Evolutionary conservation across 2,113 vertebrate genomes (phyloP), one percentile per base, ranked within the genome.

Genomic region (Halichoerus grypus): DNA sequence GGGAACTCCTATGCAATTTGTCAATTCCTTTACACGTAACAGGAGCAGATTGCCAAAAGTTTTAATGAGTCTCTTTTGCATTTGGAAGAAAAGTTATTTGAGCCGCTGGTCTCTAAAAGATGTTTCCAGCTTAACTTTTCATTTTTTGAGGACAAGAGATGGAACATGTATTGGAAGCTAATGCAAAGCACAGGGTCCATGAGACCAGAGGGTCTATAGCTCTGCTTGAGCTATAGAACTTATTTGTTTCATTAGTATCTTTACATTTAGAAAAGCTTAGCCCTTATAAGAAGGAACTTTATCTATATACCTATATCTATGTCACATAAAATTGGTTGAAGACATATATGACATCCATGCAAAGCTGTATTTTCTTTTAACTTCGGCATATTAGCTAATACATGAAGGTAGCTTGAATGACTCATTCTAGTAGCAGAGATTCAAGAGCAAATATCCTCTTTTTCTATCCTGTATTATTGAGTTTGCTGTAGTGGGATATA

Each of bases 181-280:
- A 98, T 97, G 94, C 49, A 83, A 80, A 98, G 95, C 85, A 74
- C 79, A 98, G 98, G 91, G 39, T 86, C 91, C 92, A 87, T 97
- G 96, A 84, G 96, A 86, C 46, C 90, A 46, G 46, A 46, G 46
- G 46, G 46, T 46, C 46, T 46, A 46, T 46, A 46, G 51, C 92
- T 94, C 67, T 97, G 76, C 94, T 98, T 96, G 89, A 98, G 90
- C 77, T 88, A 94, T 97, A 81, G 89, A 95, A 98, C 90, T 98
- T 97, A 94, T 97, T 98, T 92, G 89, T 98, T 98, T 98, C 97
- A 98, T 97, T 97, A 82, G 94, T 97, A 97, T 98, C 85, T 97
- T 98, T 98, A 49, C 69, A 81, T 98, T n/a, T 76, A 83, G 98
- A 98, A 96, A 98, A 97, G 96, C 92, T 97, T 98, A 98, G 98